Percentiles rank a stretch among this genome's conserved stretches.
phyloP scores from a whole-genome alignment of 2,888 invertebrate genomes.

The Hypomecis punctinalis region DNA sequence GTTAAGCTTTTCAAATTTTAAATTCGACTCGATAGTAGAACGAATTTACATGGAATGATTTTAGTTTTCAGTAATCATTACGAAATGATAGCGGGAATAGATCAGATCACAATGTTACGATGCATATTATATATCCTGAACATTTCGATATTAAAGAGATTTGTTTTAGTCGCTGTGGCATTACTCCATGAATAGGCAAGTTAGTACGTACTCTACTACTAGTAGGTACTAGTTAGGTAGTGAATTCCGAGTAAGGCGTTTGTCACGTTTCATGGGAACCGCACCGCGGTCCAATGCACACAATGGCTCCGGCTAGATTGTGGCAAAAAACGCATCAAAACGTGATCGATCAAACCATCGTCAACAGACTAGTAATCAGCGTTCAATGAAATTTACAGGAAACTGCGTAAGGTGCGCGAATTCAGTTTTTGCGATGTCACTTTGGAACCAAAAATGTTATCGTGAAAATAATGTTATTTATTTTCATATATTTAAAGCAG shows the following conservation, averaged over 20 bases:
- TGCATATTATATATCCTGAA: neutral
- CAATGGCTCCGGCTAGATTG: conserved; percentile 47
- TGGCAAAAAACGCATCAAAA: conserved; percentile 39
- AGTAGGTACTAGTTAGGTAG: conserved; percentile 3
- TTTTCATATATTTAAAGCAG: too few relatives aligned
- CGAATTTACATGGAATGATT: too few relatives aligned
- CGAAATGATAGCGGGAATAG: too few relatives aligned
- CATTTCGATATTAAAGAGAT: too few relatives aligned
- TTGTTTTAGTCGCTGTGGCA: neutral
- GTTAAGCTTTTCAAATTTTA: too few relatives aligned
- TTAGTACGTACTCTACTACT: conserved; percentile 4
- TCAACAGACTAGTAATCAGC: neutral
- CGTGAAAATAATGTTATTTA: neutral
- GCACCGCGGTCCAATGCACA: conserved; percentile 51
- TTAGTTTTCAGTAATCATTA: too few relatives aligned
- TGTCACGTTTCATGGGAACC: conserved; percentile 55
- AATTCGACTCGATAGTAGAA: too few relatives aligned
- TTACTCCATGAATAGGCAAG: conserved; percentile 8
- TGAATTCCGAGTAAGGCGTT: conserved; percentile 24
- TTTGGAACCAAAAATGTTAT: neutral
- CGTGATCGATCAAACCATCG: conserved; percentile 12
- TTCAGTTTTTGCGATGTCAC: neutral
- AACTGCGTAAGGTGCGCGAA: conserved; percentile 1
- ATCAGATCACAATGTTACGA: too few relatives aligned
- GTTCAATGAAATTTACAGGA: conserved; percentile 2